Conservation (phyloP, 2,888 invertebrate species). For the Acanthosepion lycidas region DNA sequence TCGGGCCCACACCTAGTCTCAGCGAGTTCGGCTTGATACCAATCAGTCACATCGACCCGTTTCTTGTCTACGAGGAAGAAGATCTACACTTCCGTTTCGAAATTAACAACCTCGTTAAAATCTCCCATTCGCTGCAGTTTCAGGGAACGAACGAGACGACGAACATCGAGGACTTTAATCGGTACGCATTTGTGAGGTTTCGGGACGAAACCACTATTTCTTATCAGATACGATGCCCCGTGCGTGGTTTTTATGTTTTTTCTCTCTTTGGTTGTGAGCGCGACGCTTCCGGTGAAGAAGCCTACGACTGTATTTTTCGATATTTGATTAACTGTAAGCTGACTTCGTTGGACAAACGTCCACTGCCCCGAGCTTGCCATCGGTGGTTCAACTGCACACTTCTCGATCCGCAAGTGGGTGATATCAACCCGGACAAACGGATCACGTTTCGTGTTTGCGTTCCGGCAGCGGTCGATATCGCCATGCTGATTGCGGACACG, state of each 20-base stretch:
- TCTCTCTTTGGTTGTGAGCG: slow-evolving; percentile 64
- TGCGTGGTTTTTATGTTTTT: slow-evolving; percentile 71
- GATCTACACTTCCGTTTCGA: slow-evolving; percentile 66
- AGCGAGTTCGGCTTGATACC: slow-evolving; percentile 62
- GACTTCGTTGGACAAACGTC: slow-evolving; percentile 63
- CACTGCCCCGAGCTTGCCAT: slow-evolving; percentile 68
- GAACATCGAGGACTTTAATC: slow-evolving; percentile 63
- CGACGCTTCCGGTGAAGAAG: slow-evolving; percentile 59
- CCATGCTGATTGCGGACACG: slow-evolving; percentile 67
- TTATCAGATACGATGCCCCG: slow-evolving; percentile 69
- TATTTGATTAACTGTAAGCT: slow-evolving; percentile 71
- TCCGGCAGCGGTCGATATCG: slow-evolving; percentile 68
- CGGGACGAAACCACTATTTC: slow-evolving; percentile 65
- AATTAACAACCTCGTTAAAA: slow-evolving; percentile 58
- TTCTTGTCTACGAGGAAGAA: slow-evolving; percentile 64
- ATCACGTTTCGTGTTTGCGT: slow-evolving; percentile 70
- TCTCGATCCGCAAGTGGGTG: slow-evolving; percentile 68
- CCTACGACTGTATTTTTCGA: slow-evolving; percentile 68
- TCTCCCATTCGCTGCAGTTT: slow-evolving; percentile 66
- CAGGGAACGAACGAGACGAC: slow-evolving; percentile 64
- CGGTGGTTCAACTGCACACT: slow-evolving; percentile 69
- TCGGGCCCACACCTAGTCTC: slow-evolving; percentile 66
- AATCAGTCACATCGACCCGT: slow-evolving; percentile 66
- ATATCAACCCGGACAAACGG: slow-evolving; percentile 62
- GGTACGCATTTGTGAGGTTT: slow-evolving; percentile 67